These are phyloP conservation scores for Sinocyclocheilus maitianheensis DNA, from an alignment of 2,113 vertebrate species.

Conservation along the genomic window DNA sequence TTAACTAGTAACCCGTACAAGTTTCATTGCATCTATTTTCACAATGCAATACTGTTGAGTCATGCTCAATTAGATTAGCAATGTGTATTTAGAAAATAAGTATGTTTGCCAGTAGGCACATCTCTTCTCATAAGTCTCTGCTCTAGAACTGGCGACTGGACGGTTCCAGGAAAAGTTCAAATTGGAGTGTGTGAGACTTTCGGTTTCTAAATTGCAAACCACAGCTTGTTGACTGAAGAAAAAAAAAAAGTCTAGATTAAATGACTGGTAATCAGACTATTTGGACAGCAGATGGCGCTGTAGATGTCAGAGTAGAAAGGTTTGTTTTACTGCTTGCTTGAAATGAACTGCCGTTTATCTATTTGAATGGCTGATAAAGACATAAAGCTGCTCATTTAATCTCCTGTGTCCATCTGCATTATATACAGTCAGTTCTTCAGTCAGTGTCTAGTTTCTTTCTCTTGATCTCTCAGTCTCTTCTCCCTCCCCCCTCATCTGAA, in stretches of 20 bases:
- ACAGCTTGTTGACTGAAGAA: neutral
- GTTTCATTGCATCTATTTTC: neutral
- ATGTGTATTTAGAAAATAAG: neutral
- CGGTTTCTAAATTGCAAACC: slow-evolving; percentile 31
- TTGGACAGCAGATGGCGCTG: slow-evolving; percentile 69
- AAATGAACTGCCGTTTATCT: neutral
- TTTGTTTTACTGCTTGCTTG: neutral
- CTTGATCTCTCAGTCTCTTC: slow-evolving; percentile 38
- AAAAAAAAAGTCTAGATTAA: neutral
- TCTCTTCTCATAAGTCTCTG: slow-evolving; percentile 41
- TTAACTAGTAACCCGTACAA: neutral
- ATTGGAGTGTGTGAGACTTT: slow-evolving; percentile 34
- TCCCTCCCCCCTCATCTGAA: slow-evolving; percentile 29
- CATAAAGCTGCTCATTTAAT: neutral
- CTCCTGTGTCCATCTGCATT: neutral
- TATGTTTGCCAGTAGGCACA: neutral
- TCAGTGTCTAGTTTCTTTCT: slow-evolving; percentile 24
- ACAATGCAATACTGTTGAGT: neutral
- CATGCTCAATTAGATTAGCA: neutral
- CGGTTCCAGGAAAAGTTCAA: slow-evolving; percentile 48
- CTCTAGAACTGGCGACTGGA: neutral
- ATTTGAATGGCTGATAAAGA: neutral
- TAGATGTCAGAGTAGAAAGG: neutral
- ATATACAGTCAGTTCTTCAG: neutral
- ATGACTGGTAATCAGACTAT: neutral